These are phyloP conservation scores for Colinus virginianus DNA, from an alignment of 2,113 vertebrate genomes.

Conservation along the genomic window DNA sequence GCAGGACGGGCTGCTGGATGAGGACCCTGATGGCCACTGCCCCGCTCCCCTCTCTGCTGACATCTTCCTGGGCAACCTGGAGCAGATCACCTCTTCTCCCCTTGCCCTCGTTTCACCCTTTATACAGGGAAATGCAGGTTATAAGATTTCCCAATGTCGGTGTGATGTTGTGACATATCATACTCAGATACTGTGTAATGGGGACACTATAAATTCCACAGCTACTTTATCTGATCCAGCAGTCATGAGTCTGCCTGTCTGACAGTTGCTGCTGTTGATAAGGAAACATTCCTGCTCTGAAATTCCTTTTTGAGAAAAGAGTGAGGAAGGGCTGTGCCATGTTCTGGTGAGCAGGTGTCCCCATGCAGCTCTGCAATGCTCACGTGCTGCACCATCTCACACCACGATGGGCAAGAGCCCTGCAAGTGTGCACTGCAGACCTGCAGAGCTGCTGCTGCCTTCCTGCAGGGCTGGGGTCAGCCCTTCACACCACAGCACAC, in stretches of 20 bases:
- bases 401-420: not conserved
- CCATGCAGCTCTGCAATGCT: not conserved
- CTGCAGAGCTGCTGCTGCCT: not conserved
- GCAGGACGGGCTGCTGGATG: not conserved
- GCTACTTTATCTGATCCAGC: slow-evolving; percentile 59
- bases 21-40: not conserved
- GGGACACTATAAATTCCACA: slow-evolving; percentile 63
- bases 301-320: slow-evolving; percentile 12
- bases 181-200: not conserved
- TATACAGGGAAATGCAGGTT: not conserved
- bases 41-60: not conserved
- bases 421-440: fast-evolving
- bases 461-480: not conserved
- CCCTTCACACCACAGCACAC: not conserved
- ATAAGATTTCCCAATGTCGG: slow-evolving; percentile 8
- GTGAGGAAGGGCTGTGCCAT: slow-evolving; percentile 22
- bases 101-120: slow-evolving; percentile 12
- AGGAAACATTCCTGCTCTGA: slow-evolving; percentile 46
- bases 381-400: not conserved
- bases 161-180: not conserved
- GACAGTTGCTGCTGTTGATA: slow-evolving; percentile 40
- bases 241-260: slow-evolving; percentile 55
- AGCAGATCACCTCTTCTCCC: not conserved
- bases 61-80: not conserved
- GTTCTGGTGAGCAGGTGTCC: slow-evolving; percentile 52